Evolutionary conservation across 2,888 invertebrate species (phyloP), one percentile per base, ranked within the genome.

Genomic region (Dynastes maya): DNA sequence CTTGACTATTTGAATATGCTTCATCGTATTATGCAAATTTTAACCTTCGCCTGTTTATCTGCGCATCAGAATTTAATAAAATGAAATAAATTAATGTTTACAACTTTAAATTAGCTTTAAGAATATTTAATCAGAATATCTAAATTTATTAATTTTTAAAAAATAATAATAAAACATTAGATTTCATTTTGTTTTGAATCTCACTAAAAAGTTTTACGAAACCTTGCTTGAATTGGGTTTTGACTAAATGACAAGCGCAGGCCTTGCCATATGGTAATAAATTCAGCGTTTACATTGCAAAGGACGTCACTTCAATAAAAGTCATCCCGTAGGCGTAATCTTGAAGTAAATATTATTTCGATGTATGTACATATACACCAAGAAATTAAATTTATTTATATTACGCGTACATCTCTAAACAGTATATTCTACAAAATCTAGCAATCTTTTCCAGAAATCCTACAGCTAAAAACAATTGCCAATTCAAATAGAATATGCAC

Each of bases 291-390:
- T 53, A 32, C 32, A 71, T 71, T 9, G 37, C 37, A 71, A n/a
- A 71, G 71, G 71, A 71, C 55, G 55, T 71, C 32, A 58, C 22
- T 22, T 58, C 58, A n/a, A 37, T 55, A 58, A 37, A 71, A 71
- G 13, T 22, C 55, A 22, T 16, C 8, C 32, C 37, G 58, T 67
- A 22, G 9, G 6, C 37, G 40, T 29, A 45, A 67, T 40, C 45
- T 16, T 40, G 16, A 45, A 22, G 16, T 67, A 67, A 67, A 40
- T 29, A 67, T 67, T 9, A 16, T 22, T 45, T 40, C 9, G 16
- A 40, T 22, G 65, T 45, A 1, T 71, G 11, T 16, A 9, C 11
- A 51, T 49, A 68, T 22, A n/a, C 40, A 65, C 8, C n/a, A 16
- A 3, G 45, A 45, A 45, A 45, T 45, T 45, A 45, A 45, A 0